phyloP scores from a whole-genome alignment of 2,797 vertebrate genomes.

The Dicrostonyx torquatus region DNA sequence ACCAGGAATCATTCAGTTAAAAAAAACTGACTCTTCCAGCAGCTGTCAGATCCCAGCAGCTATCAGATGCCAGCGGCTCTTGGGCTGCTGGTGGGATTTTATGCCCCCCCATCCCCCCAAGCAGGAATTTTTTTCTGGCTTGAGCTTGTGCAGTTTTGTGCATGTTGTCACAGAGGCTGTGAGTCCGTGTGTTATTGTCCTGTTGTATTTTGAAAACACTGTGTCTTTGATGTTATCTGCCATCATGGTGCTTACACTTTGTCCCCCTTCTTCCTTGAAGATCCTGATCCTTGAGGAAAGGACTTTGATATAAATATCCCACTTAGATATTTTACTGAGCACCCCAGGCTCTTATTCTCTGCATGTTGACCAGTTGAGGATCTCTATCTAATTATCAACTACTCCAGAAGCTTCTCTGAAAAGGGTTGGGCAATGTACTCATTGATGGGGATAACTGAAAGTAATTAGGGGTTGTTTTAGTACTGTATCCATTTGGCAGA shows the following conservation, averaged over 20 bases:
- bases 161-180: neutral
- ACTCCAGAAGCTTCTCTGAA: neutral
- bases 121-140: neutral
- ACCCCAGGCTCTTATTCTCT: neutral
- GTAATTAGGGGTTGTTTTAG: neutral
- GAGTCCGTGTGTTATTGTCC: neutral
- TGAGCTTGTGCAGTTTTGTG: neutral
- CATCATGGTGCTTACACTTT: neutral
- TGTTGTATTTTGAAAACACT: neutral
- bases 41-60: neutral
- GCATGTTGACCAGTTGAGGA: neutral
- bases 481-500: neutral
- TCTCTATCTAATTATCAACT: neutral
- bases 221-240: neutral
- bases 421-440: neutral
- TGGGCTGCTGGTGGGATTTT: neutral
- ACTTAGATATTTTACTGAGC: neutral
- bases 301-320: neutral
- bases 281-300: neutral
- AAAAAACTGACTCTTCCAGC: neutral
- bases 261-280: neutral
- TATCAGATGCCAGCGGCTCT: no score
- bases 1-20: no score
- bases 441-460: neutral
- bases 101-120: neutral